Evolutionary conservation across 2,113 vertebrate genomes (phyloP), one percentile per base, ranked within the genome.

Genomic region (Circaetus cinerascens): DNA sequence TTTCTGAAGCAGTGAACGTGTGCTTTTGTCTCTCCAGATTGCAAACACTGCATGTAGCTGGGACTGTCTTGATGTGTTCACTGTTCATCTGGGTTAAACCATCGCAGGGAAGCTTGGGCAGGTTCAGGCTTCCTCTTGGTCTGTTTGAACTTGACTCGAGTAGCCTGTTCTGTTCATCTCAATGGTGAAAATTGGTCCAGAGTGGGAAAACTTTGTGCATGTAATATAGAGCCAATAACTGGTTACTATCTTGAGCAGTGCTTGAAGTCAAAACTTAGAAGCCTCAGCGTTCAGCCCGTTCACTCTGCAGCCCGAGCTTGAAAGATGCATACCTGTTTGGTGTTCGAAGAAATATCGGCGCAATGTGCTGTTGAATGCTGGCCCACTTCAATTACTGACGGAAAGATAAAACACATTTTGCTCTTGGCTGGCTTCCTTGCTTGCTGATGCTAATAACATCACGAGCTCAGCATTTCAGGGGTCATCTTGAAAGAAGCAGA

Each of bases 371-470:
- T 66, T 96, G 93, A 96, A 82, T 14, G 19, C 89, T 62, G 76
- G 68, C 94, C 91, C 56, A 11, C 89, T 93, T 91, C 89, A 94
- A 7, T 66, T 85, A 78, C 96, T 76, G 90, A 94, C 3, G 21
- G 90, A 90, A 94, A 82, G 95, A 94, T 88, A 91, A 91, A 96
- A 68, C 45, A 50, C 81, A 3, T 69, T 91, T 93, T 90, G 90
- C 90, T 96, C 77, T 96, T 96, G 95, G 95, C 96, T 93, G 85
- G 40, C 27, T 96, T 96, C 85, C 96, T 94, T 69, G 69, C 91
- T 85, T 85, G 90, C 93, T 92, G 90, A 76, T 94, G 92, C 87
- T 94, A 68, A 50, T 90, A 93, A 62, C 88, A 92, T 93, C 67
- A 87, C 11, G 2, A 88, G 74, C 93, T 96, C 77, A 94, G 93